These are phyloP conservation scores for Ginglymostoma cirratum DNA, from an alignment of 2,113 vertebrate species.

Conservation along the genomic window DNA sequence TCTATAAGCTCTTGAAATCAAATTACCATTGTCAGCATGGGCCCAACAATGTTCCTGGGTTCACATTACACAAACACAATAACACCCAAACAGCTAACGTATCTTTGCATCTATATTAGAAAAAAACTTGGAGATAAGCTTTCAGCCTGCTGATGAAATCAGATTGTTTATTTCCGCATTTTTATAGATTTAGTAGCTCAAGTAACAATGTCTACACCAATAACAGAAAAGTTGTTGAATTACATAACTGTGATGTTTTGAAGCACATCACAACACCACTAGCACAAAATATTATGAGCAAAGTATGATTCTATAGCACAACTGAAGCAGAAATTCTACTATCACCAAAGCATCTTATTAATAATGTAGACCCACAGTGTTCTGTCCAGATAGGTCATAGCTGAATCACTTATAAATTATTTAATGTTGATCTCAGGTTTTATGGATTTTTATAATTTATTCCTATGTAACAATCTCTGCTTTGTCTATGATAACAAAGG, in stretches of 20 bases:
- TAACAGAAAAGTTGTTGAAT: background rate
- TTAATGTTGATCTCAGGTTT: background rate
- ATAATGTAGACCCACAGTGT: conserved; percentile 21
- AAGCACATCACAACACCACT: background rate
- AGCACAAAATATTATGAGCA: background rate
- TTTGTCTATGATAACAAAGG: background rate
- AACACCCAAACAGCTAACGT: background rate
- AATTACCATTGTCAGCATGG: background rate
- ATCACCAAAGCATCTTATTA: background rate
- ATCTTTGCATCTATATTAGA: background rate
- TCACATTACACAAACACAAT: background rate
- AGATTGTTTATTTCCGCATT: background rate
- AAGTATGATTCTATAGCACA: background rate
- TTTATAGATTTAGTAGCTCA: background rate
- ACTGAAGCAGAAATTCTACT: background rate
- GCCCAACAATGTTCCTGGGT: background rate
- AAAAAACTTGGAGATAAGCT: background rate
- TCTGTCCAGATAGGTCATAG: background rate
- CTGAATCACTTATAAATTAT: conserved; percentile 29
- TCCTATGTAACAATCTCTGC: background rate
- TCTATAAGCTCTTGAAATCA: background rate
- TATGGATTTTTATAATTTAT: background rate
- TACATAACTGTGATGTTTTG: background rate
- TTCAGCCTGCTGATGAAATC: background rate
- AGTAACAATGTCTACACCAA: background rate